phyloP scores from a whole-genome alignment of 2,113 vertebrate species.

The Tangachromis dhanisi region DNA sequence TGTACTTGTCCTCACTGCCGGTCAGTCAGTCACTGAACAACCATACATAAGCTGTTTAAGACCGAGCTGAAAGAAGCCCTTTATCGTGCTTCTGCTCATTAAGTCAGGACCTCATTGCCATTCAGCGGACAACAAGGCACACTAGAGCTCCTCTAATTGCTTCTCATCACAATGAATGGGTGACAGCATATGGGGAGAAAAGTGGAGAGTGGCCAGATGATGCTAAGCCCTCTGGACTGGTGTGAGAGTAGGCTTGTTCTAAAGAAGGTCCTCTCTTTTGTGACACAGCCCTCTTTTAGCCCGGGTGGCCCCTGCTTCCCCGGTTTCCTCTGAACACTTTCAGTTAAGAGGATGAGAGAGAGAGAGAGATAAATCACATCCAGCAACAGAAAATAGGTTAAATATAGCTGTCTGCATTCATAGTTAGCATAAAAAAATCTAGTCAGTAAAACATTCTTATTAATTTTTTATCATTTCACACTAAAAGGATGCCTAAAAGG shows the following conservation, averaged over 20 bases:
- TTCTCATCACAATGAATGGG: slow-evolving; percentile 27
- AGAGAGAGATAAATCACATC: background rate
- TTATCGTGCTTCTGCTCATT: slow-evolving; percentile 52
- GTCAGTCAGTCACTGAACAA: background rate
- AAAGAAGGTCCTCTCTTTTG: background rate
- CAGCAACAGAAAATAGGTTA: background rate
- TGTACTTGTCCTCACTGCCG: background rate
- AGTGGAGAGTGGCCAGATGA: background rate
- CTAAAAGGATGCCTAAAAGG: background rate
- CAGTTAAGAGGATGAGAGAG: background rate
- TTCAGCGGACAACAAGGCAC: slow-evolving; percentile 27
- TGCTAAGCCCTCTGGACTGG: slow-evolving; percentile 8
- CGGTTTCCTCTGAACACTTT: background rate
- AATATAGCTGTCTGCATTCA: background rate
- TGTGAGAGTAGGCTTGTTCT: background rate
- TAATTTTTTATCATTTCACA: background rate
- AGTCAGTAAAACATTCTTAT: background rate
- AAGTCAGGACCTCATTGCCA: slow-evolving; percentile 33
- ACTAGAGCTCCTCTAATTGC: slow-evolving; percentile 42
- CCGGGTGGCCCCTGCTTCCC: slow-evolving; percentile 9
- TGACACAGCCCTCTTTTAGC: background rate
- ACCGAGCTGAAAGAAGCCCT: slow-evolving; percentile 37
- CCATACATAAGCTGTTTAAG: background rate
- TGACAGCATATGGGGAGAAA: slow-evolving; percentile 8
- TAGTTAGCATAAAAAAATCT: background rate